Base-by-base conservation (phyloP, 2,888 invertebrate species). In the Sesia bembeciformis region DNA sequence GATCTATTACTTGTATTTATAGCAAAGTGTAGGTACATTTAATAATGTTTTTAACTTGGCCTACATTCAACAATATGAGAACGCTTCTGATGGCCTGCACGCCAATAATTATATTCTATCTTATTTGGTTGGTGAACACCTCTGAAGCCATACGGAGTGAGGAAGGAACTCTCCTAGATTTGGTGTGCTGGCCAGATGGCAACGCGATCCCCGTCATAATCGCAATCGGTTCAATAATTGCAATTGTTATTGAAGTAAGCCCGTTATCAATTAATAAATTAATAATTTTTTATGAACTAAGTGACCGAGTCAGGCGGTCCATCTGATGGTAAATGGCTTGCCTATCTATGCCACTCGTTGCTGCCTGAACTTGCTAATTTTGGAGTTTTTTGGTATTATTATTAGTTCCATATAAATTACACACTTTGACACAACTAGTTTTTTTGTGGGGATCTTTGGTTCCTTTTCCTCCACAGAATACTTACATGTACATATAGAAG, bases 161-260 rank as follows among this genome's bases (percentile, higher is more conserved):
- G 65, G 88, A 89, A 66, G 88, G 88, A 8, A 76, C 83, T 4
- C 65, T 89, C 51, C 60, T 89, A 53, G 88, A 89, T 57, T 73
- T 89, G 2, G 81, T 89, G 3, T 87, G 88, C 58, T 89, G 88
- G 88, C 88, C 88, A 7, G 88, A 89, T 60, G 88, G 88, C 7
- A 89, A 87, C 56, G 87, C 85, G 5, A 89, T 89, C 55, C 88
- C 88, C 7, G 87, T 86, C 55, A 78, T 88, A 53, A 86, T 89
- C 53, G 74, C 85, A 6, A 81, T 79, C 63, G 83, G 80, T 39
- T 78, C 87, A 39, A 62, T 84, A 53, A 76, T 85, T 55, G 88
- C 88, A 40, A 84, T 88, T 41, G 79, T 87, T 53, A 84, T 87
- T 60, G 84, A 89, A 78, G 88, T 83, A 69, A 50, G 54, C 40